Conservation (phyloP, 2,888 invertebrate species). For the Cerastoderma edule region DNA sequence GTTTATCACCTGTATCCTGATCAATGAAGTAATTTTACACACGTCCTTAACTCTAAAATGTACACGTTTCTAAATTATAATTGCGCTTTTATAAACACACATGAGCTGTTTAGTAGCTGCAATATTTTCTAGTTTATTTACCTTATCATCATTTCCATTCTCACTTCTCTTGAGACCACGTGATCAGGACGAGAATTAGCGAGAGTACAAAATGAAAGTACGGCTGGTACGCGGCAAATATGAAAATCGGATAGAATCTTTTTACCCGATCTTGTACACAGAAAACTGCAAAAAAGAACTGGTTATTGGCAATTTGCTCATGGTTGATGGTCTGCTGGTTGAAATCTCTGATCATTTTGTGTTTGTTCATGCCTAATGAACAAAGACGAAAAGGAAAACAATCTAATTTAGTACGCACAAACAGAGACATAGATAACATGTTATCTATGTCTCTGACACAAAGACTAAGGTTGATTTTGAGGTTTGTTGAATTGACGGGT, state of each 20-base stretch:
- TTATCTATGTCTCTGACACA: too few relatives aligned
- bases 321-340: too few relatives aligned
- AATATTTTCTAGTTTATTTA: conserved; percentile 12
- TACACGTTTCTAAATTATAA: background rate
- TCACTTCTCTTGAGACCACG: conserved; percentile 2
- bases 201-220: conserved; percentile 25
- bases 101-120: background rate
- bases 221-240: conserved; percentile 2
- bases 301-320: too few relatives aligned
- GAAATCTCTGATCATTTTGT: too few relatives aligned
- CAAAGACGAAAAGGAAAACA: too few relatives aligned
- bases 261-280: too few relatives aligned
- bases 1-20: background rate
- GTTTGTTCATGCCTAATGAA: too few relatives aligned
- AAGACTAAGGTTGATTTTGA: too few relatives aligned
- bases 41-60: background rate
- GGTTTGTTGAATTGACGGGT: too few relatives aligned
- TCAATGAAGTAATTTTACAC: background rate
- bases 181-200: conserved; percentile 7
- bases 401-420: too few relatives aligned
- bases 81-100: background rate
- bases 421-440: too few relatives aligned
- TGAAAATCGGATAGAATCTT: background rate
- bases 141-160: conserved; percentile 24
- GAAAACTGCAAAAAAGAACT: too few relatives aligned